Evolutionary conservation across 1,140 invertebrate genomes (phyloP).

Genomic region (Galendromus occidentalis): DNA sequence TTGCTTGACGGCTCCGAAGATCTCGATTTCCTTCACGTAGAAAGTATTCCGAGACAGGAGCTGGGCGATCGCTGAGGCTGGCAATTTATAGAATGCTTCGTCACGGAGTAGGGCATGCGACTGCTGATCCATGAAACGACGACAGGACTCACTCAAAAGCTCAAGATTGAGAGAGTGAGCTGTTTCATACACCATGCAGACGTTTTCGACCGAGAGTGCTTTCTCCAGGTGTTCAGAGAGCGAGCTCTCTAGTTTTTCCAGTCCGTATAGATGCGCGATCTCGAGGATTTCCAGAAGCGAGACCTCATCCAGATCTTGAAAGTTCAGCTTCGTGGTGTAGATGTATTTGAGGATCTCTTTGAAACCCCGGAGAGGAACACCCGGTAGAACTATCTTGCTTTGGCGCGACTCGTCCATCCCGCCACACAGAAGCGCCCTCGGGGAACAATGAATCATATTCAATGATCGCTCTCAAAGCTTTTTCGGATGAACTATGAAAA

Average conservation of each 20-base stretch:
- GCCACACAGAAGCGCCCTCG: conserved; percentile 56
- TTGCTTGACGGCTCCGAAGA: conserved; percentile 63
- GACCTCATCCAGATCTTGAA: conserved; percentile 62
- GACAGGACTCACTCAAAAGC: conserved; percentile 39
- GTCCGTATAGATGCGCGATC: conserved; percentile 83
- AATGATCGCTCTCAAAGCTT: no score
- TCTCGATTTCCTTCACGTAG: conserved; percentile 82
- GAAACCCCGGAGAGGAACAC: conserved; percentile 66
- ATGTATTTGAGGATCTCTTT: conserved; percentile 79
- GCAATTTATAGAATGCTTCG: conserved; percentile 61
- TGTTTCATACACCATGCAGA: conserved; percentile 78
- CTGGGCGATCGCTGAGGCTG: conserved; percentile 40
- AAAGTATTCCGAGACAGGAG: conserved; percentile 77
- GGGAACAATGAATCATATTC: no score
- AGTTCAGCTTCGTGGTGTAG: conserved; percentile 70
- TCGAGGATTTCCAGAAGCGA: conserved; percentile 63
- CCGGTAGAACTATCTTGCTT: conserved; percentile 60
- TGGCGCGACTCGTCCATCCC: conserved; percentile 67
- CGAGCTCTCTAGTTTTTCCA: conserved; percentile 65
- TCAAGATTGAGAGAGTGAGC: conserved; percentile 49
- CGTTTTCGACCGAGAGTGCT: conserved; percentile 62
- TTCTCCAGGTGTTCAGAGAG: conserved; percentile 81
- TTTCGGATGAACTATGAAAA: no score
- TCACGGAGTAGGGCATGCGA: conserved; percentile 58
- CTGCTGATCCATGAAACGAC: conserved; percentile 64